Conservation (phyloP, 1,140 invertebrate species). For the Macrocentrus cingulum region DNA sequence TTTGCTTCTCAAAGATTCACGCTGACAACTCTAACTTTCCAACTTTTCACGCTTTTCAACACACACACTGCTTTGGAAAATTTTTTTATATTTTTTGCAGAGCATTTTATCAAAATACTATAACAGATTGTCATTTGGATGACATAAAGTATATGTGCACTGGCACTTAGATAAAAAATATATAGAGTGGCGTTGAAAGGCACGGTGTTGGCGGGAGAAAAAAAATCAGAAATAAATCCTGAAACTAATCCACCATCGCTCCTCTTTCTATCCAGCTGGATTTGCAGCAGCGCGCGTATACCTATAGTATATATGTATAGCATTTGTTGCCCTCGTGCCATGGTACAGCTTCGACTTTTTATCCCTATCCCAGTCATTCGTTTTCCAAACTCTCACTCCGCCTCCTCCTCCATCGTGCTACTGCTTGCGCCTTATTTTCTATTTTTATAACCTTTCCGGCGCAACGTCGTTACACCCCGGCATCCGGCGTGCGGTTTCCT, state of each 20-base stretch:
- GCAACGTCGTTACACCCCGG: constrained; percentile 3
- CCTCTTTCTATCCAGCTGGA: constrained; percentile 53
- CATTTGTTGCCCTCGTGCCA: constrained; percentile 41
- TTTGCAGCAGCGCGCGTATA: constrained; percentile 40
- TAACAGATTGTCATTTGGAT: constrained; percentile 16
- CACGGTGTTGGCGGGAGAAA: constrained; percentile 21
- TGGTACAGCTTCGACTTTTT: neutral
- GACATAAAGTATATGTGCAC: constrained; percentile 9
- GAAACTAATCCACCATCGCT: constrained; percentile 55
- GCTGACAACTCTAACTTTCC: too few relatives aligned
- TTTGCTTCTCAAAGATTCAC: too few relatives aligned
- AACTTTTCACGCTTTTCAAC: too few relatives aligned
- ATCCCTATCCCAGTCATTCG: constrained; percentile 16
- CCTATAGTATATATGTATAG: too few relatives aligned
- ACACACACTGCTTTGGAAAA: too few relatives aligned
- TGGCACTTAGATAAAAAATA: too few relatives aligned
- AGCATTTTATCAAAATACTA: too few relatives aligned
- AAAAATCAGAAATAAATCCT: constrained; percentile 60
- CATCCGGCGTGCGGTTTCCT: constrained; percentile 7
- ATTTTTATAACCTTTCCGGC: neutral
- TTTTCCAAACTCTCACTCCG: neutral
- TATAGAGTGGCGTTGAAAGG: neutral
- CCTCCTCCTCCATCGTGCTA: neutral
- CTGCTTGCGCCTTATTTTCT: neutral
- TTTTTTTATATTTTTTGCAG: too few relatives aligned